These are phyloP conservation scores for Celastrina argiolus DNA, from an alignment of 2,888 invertebrate species.

Conservation along the genomic window DNA sequence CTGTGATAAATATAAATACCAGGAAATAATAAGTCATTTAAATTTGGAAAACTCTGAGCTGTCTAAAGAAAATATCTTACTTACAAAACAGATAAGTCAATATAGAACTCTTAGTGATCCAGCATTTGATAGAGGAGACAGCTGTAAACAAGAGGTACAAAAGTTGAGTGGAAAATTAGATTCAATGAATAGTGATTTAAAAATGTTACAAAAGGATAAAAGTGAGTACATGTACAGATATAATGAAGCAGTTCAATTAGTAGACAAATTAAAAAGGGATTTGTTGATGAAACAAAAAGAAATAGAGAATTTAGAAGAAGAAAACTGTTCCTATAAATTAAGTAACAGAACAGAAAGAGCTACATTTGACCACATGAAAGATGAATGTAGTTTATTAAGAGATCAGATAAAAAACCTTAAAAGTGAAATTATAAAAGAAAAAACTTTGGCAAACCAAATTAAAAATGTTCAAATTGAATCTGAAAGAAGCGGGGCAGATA, in stretches of 20 bases:
- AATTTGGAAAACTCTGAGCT: constrained; percentile 67
- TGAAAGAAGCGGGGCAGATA: constrained; percentile 83
- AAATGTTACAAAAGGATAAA: constrained; percentile 59
- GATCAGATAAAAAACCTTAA: constrained; percentile 70
- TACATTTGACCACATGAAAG: constrained; percentile 61
- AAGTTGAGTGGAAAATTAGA: constrained; percentile 55
- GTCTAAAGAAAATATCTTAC: constrained; percentile 63
- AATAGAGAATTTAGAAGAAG: constrained; percentile 63
- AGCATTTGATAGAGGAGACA: constrained; percentile 46
- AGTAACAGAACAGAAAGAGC: constrained; percentile 64
- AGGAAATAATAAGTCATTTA: constrained; percentile 64
- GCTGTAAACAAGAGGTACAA: constrained; percentile 46
- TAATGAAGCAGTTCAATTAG: constrained; percentile 56
- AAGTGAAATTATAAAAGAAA: constrained; percentile 68
- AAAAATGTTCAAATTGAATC: constrained; percentile 87
- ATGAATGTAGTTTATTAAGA: constrained; percentile 64
- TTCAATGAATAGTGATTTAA: constrained; percentile 51
- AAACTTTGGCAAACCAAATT: constrained; percentile 67
- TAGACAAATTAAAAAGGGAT: constrained; percentile 65
- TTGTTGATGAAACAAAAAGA: constrained; percentile 61
- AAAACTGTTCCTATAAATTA: constrained; percentile 69
- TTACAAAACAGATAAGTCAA: constrained; percentile 61
- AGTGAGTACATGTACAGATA: constrained; percentile 60
- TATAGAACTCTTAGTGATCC: constrained; percentile 49
- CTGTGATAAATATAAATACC: constrained; percentile 55